A percentile compares a stretch with the other conserved stretches of the same genome.
These are phyloP conservation scores for Diprion similis DNA, from an alignment of 1,140 invertebrate species.

Conservation along the genomic window DNA sequence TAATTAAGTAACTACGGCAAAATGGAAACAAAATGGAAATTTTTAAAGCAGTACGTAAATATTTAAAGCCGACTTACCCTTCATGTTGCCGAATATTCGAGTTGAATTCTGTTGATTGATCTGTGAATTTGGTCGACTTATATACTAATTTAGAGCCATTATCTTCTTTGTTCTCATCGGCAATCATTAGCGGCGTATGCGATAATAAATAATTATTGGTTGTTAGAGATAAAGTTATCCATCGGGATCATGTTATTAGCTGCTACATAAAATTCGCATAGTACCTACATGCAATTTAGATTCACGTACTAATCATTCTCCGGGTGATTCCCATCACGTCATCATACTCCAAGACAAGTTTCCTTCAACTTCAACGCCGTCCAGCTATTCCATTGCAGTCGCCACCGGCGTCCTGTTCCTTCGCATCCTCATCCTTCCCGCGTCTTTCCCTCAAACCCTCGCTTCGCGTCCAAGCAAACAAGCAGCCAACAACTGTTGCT, in stretches of 20 bases:
- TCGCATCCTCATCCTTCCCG: not conserved
- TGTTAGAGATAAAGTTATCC: too few relatives aligned
- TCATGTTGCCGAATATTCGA: slow-evolving; percentile 16
- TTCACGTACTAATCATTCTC: too few relatives aligned
- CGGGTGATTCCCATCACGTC: not conserved
- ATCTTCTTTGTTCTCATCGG: too few relatives aligned
- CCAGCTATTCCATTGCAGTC: not conserved
- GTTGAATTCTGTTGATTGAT: not conserved
- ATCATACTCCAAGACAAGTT: not conserved
- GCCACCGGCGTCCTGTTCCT: not conserved
- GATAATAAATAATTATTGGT: too few relatives aligned
- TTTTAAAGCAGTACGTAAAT: not conserved
- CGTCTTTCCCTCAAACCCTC: too few relatives aligned
- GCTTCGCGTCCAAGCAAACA: slow-evolving; percentile 4
- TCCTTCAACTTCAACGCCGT: not conserved
- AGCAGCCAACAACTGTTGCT: slow-evolving; percentile 31
- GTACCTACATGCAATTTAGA: too few relatives aligned
- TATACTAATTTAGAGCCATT: too few relatives aligned
- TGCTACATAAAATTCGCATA: too few relatives aligned
- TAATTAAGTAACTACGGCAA: not conserved
- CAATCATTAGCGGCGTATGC: too few relatives aligned
- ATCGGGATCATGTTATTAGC: too few relatives aligned
- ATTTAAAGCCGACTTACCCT: slow-evolving; percentile 17
- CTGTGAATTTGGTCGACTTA: too few relatives aligned
- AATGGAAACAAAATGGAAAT: not conserved